A percentile compares a stretch with the other conserved stretches of the same genome.
Conservation (phyloP, 2,888 invertebrate species). For the Lomographa bimaculata region DNA sequence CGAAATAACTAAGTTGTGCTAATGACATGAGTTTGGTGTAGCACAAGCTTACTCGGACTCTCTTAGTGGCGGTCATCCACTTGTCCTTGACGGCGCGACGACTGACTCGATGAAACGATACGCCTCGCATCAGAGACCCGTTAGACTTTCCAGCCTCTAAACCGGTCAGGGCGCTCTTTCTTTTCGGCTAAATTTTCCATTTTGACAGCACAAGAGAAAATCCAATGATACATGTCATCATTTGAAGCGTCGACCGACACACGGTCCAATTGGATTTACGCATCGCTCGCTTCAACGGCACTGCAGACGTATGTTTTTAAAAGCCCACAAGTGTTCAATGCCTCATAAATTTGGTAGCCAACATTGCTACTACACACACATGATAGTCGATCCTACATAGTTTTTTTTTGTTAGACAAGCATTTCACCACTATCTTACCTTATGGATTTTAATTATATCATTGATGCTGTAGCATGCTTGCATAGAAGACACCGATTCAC, state of each 20-base stretch:
- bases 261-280: constrained; percentile 9
- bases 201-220: constrained; percentile 60
- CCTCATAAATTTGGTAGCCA: too few relatives aligned
- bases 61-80: constrained; percentile 88
- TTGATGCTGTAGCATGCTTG: too few relatives aligned
- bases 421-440: too few relatives aligned
- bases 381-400: too few relatives aligned
- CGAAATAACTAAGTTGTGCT: constrained; percentile 24
- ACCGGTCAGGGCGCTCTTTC: constrained; percentile 86
- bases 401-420: too few relatives aligned
- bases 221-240: constrained; percentile 31
- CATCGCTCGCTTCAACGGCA: constrained; percentile 6
- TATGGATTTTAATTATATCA: too few relatives aligned
- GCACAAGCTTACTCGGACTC: constrained; percentile 88
- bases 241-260: constrained; percentile 14
- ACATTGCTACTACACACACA: too few relatives aligned
- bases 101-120: constrained; percentile 86
- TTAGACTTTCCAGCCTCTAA: constrained; percentile 86
- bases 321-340: constrained; percentile 11
- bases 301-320: not conserved
- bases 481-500: too few relatives aligned
- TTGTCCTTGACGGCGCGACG: constrained; percentile 79
- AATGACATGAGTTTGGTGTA: constrained; percentile 25
- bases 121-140: constrained; percentile 85
- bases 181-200: constrained; percentile 78